These are phyloP conservation scores for Corydoras maculifer DNA, from an alignment of 2,113 vertebrate species.

Conservation along the genomic window DNA sequence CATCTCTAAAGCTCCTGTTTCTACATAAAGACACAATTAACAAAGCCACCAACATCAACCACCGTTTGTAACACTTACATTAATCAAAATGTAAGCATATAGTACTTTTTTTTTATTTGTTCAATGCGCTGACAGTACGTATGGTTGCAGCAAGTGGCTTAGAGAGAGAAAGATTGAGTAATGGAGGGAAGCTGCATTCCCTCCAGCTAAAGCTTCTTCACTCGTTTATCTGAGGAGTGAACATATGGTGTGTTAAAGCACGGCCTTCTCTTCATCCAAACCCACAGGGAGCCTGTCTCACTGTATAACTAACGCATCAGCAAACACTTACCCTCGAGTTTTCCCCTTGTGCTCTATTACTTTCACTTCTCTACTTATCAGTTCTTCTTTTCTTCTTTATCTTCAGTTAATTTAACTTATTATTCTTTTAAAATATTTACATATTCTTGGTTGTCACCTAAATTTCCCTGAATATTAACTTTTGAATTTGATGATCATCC, in stretches of 20 bases:
- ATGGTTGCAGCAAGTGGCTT: slow-evolving; percentile 11
- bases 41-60: no score
- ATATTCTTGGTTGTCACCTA: no score
- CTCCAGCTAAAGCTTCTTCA: slow-evolving; percentile 68
- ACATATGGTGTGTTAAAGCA: slow-evolving; percentile 77
- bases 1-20: no score
- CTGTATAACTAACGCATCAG: slow-evolving; percentile 67
- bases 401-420: neutral
- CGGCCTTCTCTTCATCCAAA: slow-evolving; percentile 69
- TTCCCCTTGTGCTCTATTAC: slow-evolving; percentile 32
- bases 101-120: neutral
- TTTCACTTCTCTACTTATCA: slow-evolving; percentile 18
- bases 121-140: neutral
- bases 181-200: slow-evolving; percentile 41
- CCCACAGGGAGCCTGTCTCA: slow-evolving; percentile 69
- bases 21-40: no score
- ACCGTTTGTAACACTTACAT: no score
- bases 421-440: neutral
- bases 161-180: slow-evolving; percentile 27
- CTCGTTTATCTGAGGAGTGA: slow-evolving; percentile 69
- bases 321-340: slow-evolving; percentile 45
- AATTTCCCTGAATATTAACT: no score
- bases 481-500: no score
- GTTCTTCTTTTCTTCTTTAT: slow-evolving; percentile 1
- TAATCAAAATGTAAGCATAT: neutral